Evolutionary conservation across 2,113 vertebrate genomes (phyloP).

Genomic region (Budorcas taxicolor): DNA sequence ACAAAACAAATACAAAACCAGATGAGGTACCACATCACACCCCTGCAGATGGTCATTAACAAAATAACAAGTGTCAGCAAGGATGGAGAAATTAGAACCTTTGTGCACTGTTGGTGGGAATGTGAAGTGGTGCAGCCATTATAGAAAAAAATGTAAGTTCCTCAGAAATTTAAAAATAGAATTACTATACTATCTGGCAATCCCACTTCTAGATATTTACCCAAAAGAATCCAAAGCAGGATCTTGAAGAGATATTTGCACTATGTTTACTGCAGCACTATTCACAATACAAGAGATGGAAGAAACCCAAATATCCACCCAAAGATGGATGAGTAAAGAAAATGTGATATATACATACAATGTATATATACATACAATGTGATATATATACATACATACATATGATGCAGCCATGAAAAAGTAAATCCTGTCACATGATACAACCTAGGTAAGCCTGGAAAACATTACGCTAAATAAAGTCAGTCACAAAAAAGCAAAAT

Average conservation of each 20-base stretch:
- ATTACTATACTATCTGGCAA: not conserved
- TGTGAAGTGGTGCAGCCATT: not conserved
- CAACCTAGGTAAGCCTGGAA: not conserved
- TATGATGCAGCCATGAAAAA: not conserved
- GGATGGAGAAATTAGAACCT: rapidly evolving
- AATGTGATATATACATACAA: not conserved
- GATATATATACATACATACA: too few relatives aligned
- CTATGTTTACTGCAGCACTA: not conserved
- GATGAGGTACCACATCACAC: not conserved
- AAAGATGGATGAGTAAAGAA: not conserved
- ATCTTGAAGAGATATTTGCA: not conserved
- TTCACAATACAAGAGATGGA: not conserved
- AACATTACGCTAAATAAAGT: not conserved
- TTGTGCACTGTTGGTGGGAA: not conserved
- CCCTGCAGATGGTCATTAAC: not conserved
- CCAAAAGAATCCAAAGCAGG: not conserved
- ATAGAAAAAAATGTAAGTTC: not conserved
- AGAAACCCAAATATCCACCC: not conserved
- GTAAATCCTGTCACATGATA: not conserved
- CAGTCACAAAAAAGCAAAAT: not conserved
- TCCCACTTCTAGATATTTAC: not conserved
- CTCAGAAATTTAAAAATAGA: not conserved
- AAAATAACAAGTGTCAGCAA: not conserved
- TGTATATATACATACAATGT: not conserved
- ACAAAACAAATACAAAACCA: not conserved